Percentiles rank a stretch among this genome's conserved stretches.
phyloP scores from a whole-genome alignment of 2,113 vertebrate genomes.

The Sinocyclocheilus rhinocerous region DNA sequence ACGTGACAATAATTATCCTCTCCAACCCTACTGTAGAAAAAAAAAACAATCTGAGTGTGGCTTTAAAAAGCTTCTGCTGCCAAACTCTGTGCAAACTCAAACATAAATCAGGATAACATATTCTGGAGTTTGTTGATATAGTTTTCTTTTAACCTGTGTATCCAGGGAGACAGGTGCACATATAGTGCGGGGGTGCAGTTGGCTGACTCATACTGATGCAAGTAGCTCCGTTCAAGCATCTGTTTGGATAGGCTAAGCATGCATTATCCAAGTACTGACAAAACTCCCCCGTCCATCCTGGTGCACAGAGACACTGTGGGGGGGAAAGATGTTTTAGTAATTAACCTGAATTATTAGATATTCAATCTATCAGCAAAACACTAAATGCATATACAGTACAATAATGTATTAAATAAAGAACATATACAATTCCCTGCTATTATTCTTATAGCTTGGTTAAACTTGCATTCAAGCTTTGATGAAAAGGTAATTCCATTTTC shows the following conservation, averaged over 20 bases:
- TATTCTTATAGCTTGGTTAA: no score
- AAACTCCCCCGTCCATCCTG: conserved; percentile 75
- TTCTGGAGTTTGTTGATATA: conserved; percentile 32
- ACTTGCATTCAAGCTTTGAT: no score
- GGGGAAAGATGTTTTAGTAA: background rate
- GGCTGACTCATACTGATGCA: conserved; percentile 73
- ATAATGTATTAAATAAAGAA: no score
- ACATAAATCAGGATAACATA: conserved; percentile 28
- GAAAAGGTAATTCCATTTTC: no score
- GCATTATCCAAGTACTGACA: conserved; percentile 76
- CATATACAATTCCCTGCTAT: no score
- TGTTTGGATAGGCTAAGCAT: conserved; percentile 72
- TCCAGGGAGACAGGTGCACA: conserved; percentile 69
- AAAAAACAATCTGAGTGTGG: background rate
- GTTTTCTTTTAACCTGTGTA: conserved; percentile 75
- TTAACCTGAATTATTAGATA: background rate
- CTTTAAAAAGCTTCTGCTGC: conserved; percentile 10
- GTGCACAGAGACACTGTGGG: conserved; percentile 76
- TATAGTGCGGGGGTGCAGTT: conserved; percentile 65
- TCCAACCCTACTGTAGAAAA: no score
- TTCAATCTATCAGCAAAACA: background rate
- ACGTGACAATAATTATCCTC: no score
- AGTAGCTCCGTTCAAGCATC: conserved; percentile 73
- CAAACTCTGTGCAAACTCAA: conserved; percentile 10
- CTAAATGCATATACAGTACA: background rate